Base-by-base conservation (phyloP, 2,888 invertebrate genomes). In the Drosophila niveifrons region DNA sequence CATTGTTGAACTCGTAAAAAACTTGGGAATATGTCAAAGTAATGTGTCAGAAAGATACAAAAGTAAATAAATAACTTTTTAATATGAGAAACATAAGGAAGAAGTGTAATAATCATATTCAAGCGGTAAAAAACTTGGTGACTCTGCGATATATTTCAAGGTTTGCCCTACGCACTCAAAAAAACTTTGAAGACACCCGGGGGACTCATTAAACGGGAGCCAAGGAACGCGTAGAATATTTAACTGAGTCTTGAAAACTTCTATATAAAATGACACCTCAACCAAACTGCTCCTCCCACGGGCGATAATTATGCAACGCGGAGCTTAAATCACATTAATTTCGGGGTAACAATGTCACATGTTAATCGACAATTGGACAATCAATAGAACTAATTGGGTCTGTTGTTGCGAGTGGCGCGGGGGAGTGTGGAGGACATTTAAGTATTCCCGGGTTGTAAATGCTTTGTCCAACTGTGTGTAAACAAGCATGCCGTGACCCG, bases 1-100 rank as follows among this genome's bases (percentile, higher is more conserved):
- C 73, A 73, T 17, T 43, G 51, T 43, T 43, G 11, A 50, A 23
- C 9, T 57, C 67, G 34, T 72, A 53, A 71, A 65, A 75, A 65
- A 59, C 50, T 58, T 46, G 48, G 34, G 15, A 34, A 50, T 47
- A 59, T 48, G 55, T 50, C 72, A 41, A 52, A 43, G 7, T 56
- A 46, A 67, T 64, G 59, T 59, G 66, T 66, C 61, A 53, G 64
- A 44, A 52, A 29, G 41, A 34, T 11, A 55, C 13, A 43, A 44
- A 56, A 62, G 61, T 73, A 64, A 52, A 69, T 56, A 73, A 75
- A 78, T 58, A 73, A 69, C 78, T 75, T 75, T 73, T 65, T 18
- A 64, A 78, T 69, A 62, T 13, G 59, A 31, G 23, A 48, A 43
- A 47, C 36, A 58, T 31, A 51, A 44, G 23, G 31, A 43, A 39